Evolutionary conservation across 1,140 invertebrate genomes (phyloP), one percentile per base, ranked within the genome.

Genomic region (Pteromalus puparum): DNA sequence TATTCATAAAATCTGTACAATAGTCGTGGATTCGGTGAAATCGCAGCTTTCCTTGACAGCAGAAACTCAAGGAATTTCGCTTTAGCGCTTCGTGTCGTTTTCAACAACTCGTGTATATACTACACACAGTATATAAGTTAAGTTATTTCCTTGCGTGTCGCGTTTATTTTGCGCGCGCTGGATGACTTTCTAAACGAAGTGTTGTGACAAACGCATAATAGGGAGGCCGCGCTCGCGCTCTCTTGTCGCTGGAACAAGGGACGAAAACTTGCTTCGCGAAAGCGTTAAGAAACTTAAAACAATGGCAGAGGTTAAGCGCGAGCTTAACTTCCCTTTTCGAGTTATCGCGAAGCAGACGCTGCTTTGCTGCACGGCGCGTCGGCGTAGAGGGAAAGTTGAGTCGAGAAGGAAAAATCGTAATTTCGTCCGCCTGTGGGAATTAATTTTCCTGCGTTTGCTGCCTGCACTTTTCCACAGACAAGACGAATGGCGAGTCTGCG

Each of bases 221-320:
- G 34, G 24, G 34, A 75, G 12, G 75, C 21, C 12, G 30, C 30
- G 30, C n/a, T n/a, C n/a, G 38, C 38, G 30, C 30, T 26, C 24
- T 67, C 77, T 84, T 81, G 70, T 70, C 76, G 53, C 5, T 18
- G 53, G 53, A 77, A 67, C 82, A 30, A 42, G 30, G 70, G 48
- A 21, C 24, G 53, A 61, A 34, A 83, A 74, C 82, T 79, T 73
- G n/a, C 24, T 34, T 46, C 30, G 30, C 30, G 2, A 28, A 4
- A 74, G 30, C 42, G n/a, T 30, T 67, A 68, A 81, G 84, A 85
- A 85, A 85, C 72, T 85, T 70, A 81, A 48, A 85, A 85, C 84
- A 85, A 85, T 85, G 65, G 26, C n/a, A 28, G 78, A 48, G 15
- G 30, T 84, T 81, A 67, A 42, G 28, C 38, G 75, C 21, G n/a